These are phyloP conservation scores for Xiphorhynchus elegans DNA, from an alignment of 2,113 vertebrate species.

Conservation along the genomic window DNA sequence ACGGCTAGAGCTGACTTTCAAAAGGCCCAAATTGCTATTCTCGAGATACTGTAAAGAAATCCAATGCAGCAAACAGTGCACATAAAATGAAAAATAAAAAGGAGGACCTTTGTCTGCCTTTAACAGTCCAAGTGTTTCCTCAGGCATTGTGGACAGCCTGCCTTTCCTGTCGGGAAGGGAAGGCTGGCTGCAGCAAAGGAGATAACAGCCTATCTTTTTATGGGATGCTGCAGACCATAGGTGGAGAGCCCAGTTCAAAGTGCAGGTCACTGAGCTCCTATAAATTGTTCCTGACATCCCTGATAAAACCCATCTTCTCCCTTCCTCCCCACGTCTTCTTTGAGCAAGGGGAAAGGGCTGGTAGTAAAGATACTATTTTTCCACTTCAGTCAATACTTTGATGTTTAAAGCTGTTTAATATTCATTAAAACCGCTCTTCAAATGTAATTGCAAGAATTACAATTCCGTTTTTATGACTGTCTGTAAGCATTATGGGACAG, in stretches of 20 bases:
- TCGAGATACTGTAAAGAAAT: not conserved
- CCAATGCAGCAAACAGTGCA: not conserved
- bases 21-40: not conserved
- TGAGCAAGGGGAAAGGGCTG: constrained; percentile 39
- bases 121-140: constrained; percentile 13
- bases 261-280: constrained; percentile 65
- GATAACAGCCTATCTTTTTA: constrained; percentile 64
- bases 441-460: constrained; percentile 72
- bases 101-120: constrained; percentile 25
- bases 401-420: constrained; percentile 79
- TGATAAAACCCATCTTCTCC: constrained; percentile 40
- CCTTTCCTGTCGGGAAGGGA: constrained; percentile 3
- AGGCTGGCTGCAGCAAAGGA: constrained; percentile 20
- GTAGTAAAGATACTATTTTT: constrained; percentile 71
- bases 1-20: not conserved
- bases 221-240: constrained; percentile 51
- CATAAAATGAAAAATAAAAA: constrained; percentile 1
- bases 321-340: not conserved
- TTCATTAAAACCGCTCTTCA: constrained; percentile 69
- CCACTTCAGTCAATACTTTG: constrained; percentile 77
- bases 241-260: constrained; percentile 71
- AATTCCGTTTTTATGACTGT: constrained; percentile 59
- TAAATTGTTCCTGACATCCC: constrained; percentile 70
- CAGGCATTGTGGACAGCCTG: not conserved
- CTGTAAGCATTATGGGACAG: constrained; percentile 57